Evolutionary conservation across 2,888 invertebrate genomes (phyloP), one percentile per base, ranked within the genome.

Genomic region (Parnassius mnemosyne): DNA sequence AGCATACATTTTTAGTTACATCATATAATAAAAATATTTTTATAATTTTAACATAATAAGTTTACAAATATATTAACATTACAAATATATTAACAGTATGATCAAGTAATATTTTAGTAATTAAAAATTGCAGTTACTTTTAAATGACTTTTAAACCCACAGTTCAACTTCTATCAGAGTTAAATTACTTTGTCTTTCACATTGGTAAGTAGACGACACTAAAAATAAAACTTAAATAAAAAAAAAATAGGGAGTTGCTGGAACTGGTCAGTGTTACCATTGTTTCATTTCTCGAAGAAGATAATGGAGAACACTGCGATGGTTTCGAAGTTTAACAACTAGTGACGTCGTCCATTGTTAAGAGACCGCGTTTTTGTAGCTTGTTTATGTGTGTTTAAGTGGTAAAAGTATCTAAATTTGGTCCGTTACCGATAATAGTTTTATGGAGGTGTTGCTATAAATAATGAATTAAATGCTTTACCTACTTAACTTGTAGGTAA

Each of bases 271-370:
- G 53, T 63, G 58, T 56, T 55, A 47, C 67, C 65, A 68, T 69
- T 70, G 71, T 69, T 69, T 66, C 57, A 66, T 62, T 65, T 67
- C 59, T 66, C 62, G 57, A 64, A 68, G 69, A 61, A 63, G 51
- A 57, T 65, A 66, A 54, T 64, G 65, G 58, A 43, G 66, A 64
- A 63, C 59, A 54, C 57, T 66, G 67, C 57, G 61, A 62, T 59
- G 65, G 62, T 64, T 53, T 65, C 63, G 53, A 65, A 55, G 61
- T 67, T 60, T 54, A 10, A 65, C 58, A 57, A 57, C 44, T 47
- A 44, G 61, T 66, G 68, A 68, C 68, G 66, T 68, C 56, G 62
- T 20, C 57, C 56, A 63, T 67, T 67, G 65, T 65, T 60, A n/a
- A 13, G 51, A 57, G 56, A 67, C 61, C 52, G 55, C 58, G 55